Conservation (phyloP, 2,888 invertebrate genomes). For the Caenorhabditis japonica region DNA sequence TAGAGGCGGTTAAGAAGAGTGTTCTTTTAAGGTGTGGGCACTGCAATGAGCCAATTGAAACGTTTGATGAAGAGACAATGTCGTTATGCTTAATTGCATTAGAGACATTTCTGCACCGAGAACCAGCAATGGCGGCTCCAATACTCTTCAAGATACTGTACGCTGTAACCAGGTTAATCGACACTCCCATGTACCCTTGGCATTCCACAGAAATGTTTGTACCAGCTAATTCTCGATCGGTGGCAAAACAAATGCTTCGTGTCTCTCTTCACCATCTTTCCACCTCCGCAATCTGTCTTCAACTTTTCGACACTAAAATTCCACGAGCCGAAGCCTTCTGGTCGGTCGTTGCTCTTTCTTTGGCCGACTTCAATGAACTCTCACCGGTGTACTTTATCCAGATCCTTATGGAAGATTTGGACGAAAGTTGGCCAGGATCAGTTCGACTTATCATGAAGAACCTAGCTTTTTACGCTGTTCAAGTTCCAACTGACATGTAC, state of each 20-base stretch:
- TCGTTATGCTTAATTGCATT: slow-evolving; percentile 89
- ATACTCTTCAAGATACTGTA: slow-evolving; percentile 91
- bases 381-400: slow-evolving; percentile 94
- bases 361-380: slow-evolving; percentile 94
- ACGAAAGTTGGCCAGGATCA: slow-evolving; percentile 85
- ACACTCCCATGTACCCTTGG: slow-evolving; percentile 76
- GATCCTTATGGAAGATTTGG: slow-evolving; percentile 87
- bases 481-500: slow-evolving; percentile 83
- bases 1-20: slow-evolving; percentile 39
- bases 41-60: slow-evolving; percentile 89
- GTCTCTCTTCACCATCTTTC: slow-evolving; percentile 94
- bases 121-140: slow-evolving; percentile 92
- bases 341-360: slow-evolving; percentile 91
- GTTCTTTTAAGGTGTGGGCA: slow-evolving; percentile 83
- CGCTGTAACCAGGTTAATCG: slow-evolving; percentile 86
- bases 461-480: slow-evolving; percentile 91
- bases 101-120: slow-evolving; percentile 95
- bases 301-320: slow-evolving; percentile 81
- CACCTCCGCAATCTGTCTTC: slow-evolving; percentile 94
- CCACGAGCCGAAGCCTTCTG: slow-evolving; percentile 82
- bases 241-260: slow-evolving; percentile 95
- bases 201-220: slow-evolving; percentile 82
- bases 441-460: slow-evolving; percentile 89
- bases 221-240: slow-evolving; percentile 93
- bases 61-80: slow-evolving; percentile 93